These are phyloP conservation scores for Fundulus diaphanus DNA, from an alignment of 2,797 vertebrate species.

Conservation along the genomic window DNA sequence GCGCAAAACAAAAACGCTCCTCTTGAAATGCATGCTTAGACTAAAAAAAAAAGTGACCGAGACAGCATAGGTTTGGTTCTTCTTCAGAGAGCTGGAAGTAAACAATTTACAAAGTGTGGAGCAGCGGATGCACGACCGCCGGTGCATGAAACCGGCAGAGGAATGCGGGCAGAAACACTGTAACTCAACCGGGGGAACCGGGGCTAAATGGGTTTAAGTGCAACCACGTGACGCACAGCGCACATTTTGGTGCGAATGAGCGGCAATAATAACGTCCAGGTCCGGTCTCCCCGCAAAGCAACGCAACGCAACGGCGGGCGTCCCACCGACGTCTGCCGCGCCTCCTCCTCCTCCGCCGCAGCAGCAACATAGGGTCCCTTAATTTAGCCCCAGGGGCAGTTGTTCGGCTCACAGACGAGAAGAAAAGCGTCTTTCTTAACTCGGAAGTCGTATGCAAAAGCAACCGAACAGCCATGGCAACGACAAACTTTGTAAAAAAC, in stretches of 20 bases:
- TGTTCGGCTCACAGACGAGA: neutral
- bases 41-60: neutral
- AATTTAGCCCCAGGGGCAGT: slow-evolving; percentile 18
- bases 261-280: slow-evolving; percentile 23
- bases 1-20: neutral
- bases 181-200: slow-evolving; percentile 23
- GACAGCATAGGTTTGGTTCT: neutral
- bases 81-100: neutral
- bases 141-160: neutral
- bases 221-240: slow-evolving; percentile 33
- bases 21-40: neutral
- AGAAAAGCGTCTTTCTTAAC: neutral
- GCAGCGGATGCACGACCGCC: neutral
- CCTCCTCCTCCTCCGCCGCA: slow-evolving; percentile 31
- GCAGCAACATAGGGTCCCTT: slow-evolving; percentile 49
- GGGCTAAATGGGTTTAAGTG: slow-evolving; percentile 26
- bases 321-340: slow-evolving; percentile 22
- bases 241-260: slow-evolving; percentile 13
- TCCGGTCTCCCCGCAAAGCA: slow-evolving; percentile 30
- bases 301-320: slow-evolving; percentile 27
- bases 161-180: neutral
- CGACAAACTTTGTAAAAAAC: slow-evolving; percentile 16
- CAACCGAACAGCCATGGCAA: neutral
- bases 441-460: neutral
- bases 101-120: neutral